Conservation (phyloP, 2,797 vertebrate species). For the Siniperca obscura region DNA sequence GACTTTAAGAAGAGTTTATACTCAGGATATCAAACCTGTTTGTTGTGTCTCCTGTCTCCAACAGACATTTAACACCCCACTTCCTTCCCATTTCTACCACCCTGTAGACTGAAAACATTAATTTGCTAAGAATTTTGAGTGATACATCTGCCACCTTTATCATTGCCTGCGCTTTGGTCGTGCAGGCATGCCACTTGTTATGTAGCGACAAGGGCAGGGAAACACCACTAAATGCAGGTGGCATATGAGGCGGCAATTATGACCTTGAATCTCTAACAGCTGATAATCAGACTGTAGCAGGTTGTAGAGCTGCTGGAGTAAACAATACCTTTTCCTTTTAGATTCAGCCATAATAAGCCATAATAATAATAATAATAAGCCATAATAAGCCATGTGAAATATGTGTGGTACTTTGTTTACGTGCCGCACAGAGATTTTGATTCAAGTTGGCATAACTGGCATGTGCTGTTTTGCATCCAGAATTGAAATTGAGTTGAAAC, state of each 20-base stretch:
- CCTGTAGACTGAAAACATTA: too few relatives aligned
- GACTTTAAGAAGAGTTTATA: not conserved
- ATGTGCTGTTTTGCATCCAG: not conserved
- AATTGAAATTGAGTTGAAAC: not conserved
- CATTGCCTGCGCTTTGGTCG: not conserved
- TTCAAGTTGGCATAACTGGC: conserved; percentile 4
- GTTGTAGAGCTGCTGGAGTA: not conserved
- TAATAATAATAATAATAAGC: too few relatives aligned
- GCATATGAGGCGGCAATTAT: not conserved
- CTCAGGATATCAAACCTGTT: not conserved
- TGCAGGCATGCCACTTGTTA: not conserved
- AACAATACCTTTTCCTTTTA: not conserved
- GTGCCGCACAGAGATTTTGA: not conserved
- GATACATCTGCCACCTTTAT: not conserved
- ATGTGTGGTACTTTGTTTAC: too few relatives aligned
- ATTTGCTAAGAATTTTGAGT: too few relatives aligned
- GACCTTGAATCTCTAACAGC: conserved; percentile 6
- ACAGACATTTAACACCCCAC: too few relatives aligned
- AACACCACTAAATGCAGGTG: not conserved
- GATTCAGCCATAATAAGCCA: not conserved
- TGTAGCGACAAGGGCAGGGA: not conserved
- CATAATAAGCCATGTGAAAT: not conserved
- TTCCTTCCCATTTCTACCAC: too few relatives aligned
- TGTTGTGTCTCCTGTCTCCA: too few relatives aligned
- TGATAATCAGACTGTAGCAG: conserved; percentile 13